These are phyloP conservation scores for Ditylenchus dipsaci DNA, from an alignment of 1,140 invertebrate species.

Conservation along the genomic window DNA sequence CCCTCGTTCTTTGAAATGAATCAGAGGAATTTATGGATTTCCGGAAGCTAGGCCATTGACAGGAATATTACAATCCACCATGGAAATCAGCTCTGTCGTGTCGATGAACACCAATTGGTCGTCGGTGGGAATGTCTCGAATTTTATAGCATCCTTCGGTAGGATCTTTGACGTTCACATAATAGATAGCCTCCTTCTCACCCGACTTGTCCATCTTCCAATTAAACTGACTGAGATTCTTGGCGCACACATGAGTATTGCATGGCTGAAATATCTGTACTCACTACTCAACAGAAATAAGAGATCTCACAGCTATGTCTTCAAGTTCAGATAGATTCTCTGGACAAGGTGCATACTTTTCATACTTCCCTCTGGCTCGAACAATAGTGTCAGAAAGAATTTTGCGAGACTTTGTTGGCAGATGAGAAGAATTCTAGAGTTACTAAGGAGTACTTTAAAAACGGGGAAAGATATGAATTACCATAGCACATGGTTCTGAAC, in stretches of 20 bases:
- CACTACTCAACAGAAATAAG: not conserved
- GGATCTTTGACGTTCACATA: no score
- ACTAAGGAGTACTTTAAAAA: not conserved
- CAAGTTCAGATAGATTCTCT: not conserved
- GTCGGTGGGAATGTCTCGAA: no score
- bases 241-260: not conserved
- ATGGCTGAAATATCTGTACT: not conserved
- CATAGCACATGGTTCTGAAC: not conserved
- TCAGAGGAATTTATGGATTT: no score
- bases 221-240: not conserved
- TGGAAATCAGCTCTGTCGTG: no score
- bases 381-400: not conserved
- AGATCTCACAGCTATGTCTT: not conserved
- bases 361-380: not conserved
- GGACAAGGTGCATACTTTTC: not conserved
- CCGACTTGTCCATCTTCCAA: not conserved
- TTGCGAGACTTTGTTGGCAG: not conserved
- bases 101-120: no score
- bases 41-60: no score
- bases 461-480: not conserved
- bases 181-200: not conserved
- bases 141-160: no score
- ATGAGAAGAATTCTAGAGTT: not conserved
- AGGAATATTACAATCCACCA: no score
- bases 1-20: no score